Conservation (phyloP, 2,113 vertebrate genomes). For the Colius striatus region DNA sequence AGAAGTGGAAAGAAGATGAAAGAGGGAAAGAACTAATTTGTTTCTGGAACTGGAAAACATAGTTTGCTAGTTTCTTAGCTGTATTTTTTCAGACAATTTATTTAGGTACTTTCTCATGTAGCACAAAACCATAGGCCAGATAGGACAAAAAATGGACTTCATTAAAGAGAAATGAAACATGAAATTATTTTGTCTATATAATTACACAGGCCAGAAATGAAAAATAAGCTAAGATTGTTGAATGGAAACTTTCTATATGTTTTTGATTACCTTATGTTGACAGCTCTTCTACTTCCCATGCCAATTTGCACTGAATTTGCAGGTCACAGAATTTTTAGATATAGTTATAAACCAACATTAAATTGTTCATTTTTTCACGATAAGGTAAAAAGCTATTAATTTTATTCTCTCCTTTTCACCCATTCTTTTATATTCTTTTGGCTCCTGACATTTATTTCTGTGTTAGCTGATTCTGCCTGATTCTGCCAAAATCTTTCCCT, state of each 20-base stretch:
- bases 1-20: neutral
- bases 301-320: neutral
- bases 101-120: neutral
- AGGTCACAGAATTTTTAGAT: neutral
- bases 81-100: neutral
- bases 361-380: neutral
- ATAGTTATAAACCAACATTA: neutral
- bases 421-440: neutral
- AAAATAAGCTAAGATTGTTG: neutral
- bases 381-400: neutral
- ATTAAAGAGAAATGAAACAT: neutral
- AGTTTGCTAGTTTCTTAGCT: neutral
- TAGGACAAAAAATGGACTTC: neutral
- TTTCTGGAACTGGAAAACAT: neutral
- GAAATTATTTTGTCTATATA: neutral
- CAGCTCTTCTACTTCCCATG: neutral
- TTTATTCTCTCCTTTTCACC: neutral
- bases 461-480: neutral
- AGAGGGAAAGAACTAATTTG: neutral
- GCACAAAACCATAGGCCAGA: neutral
- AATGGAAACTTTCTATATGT: neutral
- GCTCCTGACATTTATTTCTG: neutral
- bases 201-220: neutral
- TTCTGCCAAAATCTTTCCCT: too few relatives aligned
- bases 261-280: neutral